A percentile compares a stretch with the other conserved stretches of the same genome.
phyloP scores from a whole-genome alignment of 2,113 vertebrate species.

The Siniperca knerii region DNA sequence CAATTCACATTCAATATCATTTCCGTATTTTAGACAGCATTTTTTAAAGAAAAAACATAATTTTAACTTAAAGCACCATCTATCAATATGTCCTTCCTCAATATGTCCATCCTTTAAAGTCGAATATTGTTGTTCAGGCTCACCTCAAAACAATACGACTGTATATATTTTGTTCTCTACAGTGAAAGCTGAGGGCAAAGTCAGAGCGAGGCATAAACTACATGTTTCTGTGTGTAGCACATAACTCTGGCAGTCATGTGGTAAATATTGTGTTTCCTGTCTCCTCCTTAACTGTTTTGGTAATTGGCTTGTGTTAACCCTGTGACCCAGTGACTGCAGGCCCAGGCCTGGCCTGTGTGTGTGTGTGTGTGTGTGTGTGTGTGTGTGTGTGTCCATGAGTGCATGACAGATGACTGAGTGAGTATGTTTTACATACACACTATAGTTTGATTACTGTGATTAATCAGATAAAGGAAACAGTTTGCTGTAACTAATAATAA shows the following conservation, averaged over 20 bases:
- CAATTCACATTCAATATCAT: not conserved
- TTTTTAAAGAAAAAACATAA: not conserved
- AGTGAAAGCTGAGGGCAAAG: constrained; percentile 19
- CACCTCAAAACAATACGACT: not conserved
- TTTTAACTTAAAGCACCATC: not conserved
- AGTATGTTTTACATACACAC: not conserved
- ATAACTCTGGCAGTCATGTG: constrained; percentile 83
- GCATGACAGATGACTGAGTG: not conserved
- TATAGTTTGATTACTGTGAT: constrained; percentile 21
- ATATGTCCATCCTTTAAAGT: not conserved
- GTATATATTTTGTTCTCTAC: constrained; percentile 7
- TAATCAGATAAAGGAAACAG: constrained; percentile 6
- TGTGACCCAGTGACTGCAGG: constrained; percentile 81
- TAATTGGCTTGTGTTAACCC: constrained; percentile 88
- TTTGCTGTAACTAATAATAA: not conserved
- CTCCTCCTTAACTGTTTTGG: constrained; percentile 86
- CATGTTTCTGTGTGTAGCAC: constrained; percentile 74
- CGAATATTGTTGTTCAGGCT: not conserved
- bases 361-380: constrained; percentile 25
- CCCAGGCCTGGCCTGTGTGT: constrained; percentile 41
- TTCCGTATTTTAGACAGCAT: not conserved
- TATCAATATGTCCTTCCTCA: not conserved
- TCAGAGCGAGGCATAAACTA: constrained; percentile 48
- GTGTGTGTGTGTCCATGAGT: constrained; percentile 4
- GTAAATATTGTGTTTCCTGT: constrained; percentile 87